Evolutionary conservation across 2,797 vertebrate genomes (phyloP).

Genomic region (Sarcoramphus papa): DNA sequence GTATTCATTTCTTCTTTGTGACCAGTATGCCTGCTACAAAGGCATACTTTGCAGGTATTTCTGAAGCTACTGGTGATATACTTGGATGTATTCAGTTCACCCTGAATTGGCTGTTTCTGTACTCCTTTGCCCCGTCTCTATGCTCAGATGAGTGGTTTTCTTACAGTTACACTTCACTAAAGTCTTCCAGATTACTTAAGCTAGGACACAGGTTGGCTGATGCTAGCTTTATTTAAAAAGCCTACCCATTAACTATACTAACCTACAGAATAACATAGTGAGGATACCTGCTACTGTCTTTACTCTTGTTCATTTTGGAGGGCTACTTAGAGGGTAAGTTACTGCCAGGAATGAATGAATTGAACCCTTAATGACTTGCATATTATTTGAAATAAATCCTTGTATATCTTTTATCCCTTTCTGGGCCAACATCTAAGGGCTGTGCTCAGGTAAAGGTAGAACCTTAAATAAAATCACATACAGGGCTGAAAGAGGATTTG

Average conservation of each 20-base stretch:
- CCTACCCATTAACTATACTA: background rate
- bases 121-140: background rate
- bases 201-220: background rate
- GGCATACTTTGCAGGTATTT: background rate
- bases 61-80: background rate
- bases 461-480: background rate
- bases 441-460: background rate
- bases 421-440: background rate
- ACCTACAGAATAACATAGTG: background rate
- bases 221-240: background rate
- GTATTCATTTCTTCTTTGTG: background rate
- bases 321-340: background rate
- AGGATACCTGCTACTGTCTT: background rate
- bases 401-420: background rate
- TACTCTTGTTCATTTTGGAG: background rate
- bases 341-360: background rate
- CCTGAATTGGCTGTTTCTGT: background rate
- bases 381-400: background rate
- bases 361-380: background rate
- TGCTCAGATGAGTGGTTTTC: background rate
- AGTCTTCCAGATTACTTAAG: background rate
- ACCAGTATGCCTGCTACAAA: background rate
- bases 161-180: background rate
- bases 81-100: background rate
- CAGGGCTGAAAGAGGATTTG: background rate